Percentiles rank a stretch among this genome's conserved stretches.
Conservation (phyloP, 1,140 invertebrate genomes). For the Episyrphus balteatus region DNA sequence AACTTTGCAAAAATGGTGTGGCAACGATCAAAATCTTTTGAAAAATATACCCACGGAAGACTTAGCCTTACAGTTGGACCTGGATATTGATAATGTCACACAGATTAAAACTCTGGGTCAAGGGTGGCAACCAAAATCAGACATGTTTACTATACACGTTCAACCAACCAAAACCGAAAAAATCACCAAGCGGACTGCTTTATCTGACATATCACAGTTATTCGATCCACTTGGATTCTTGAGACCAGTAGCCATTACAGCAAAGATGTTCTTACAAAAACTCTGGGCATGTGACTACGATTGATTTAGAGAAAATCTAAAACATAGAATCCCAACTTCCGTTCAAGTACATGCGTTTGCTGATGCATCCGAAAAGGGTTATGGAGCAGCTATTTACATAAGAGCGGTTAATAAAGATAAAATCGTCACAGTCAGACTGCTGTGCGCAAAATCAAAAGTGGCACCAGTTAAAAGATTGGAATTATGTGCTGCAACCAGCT, state of each 20-base stretch:
- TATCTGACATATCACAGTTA: constrained; percentile 21
- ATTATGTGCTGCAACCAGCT: constrained; percentile 5
- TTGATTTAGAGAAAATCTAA: constrained; percentile 15
- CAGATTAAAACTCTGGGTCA: no score
- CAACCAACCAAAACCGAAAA: not conserved
- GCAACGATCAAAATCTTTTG: constrained; percentile 4
- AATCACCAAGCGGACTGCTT: constrained; percentile 18
- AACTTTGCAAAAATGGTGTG: constrained; percentile 6
- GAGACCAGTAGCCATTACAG: constrained; percentile 22
- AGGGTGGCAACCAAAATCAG: no score
- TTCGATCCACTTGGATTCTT: constrained; percentile 34
- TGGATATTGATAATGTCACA: not conserved
- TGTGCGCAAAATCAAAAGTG: constrained; percentile 8
- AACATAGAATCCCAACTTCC: not conserved
- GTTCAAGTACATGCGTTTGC: constrained; percentile 19
- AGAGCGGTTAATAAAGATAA: constrained; percentile 4
- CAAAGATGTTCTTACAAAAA: constrained; percentile 34
- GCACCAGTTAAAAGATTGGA: constrained; percentile 6
- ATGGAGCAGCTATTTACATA: constrained; percentile 27
- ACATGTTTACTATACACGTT: no score
- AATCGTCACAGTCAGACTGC: not conserved
- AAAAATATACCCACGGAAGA: constrained; percentile 2
- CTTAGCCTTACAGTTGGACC: not conserved
- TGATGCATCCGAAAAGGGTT: constrained; percentile 27
- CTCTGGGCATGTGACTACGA: constrained; percentile 22